Base-by-base conservation (phyloP, 2,113 vertebrate species). In the Dipodomys stephensi region DNA sequence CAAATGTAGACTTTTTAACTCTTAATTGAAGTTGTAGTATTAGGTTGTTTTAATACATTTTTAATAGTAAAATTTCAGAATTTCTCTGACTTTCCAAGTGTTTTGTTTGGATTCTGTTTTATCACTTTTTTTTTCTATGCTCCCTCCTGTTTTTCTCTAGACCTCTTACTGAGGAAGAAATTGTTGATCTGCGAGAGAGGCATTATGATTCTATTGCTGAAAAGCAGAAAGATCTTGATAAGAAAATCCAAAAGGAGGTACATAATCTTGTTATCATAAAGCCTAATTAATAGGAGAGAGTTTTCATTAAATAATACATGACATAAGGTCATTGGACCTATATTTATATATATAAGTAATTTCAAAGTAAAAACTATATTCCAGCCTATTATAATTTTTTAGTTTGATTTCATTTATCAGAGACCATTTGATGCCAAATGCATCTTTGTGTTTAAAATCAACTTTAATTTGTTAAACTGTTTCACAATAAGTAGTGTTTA, bases 151-250 rank as follows among this genome's bases (percentile, higher is more conserved):
- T 96, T 74, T 81, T 95, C 65, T 88, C 1, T 69, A 99, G 99
- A 94, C 99, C 99, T 92, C 98, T 99, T 96, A 99, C 98, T 19
- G 99, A 99, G 81, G 99, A 99, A 95, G 99, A 99, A 98, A 98
- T 99, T 81, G 95, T 96, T 80, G 98, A 99, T 97, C 98, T 99
- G 88, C 99, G 97, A 91, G 98, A 99, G 4, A 99, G 99, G 30
- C 98, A 98, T 95, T 99, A 99, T 25, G 96, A 99, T 88, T 99
- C 99, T 32, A 99, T 99, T 96, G 98, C 99, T 77, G 98, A 99
- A 94, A 98, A 99, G 79, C 99, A 99, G 98, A 97, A 97, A 86
- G 93, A 98, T 62, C 98, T 99, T 20, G 99, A 99, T 98, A 96
- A 98, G 95, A 99, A 98, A 94, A 97, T 99, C 81, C 99, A 98